Conservation (phyloP, 2,113 vertebrate species). For the Ciconia maguari region DNA sequence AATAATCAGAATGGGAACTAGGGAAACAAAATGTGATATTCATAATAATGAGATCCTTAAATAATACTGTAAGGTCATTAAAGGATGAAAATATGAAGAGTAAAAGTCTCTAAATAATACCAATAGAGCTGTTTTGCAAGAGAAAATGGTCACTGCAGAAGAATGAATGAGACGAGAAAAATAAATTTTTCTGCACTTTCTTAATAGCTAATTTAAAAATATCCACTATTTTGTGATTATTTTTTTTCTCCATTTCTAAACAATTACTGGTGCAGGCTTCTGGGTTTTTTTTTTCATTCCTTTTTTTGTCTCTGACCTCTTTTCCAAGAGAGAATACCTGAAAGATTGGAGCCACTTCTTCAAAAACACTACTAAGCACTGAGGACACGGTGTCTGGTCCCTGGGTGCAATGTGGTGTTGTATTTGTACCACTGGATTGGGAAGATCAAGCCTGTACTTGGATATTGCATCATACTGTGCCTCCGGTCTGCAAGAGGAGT, state of each 20-base stretch:
- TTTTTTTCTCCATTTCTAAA: background rate
- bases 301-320: background rate
- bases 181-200: background rate
- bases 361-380: background rate
- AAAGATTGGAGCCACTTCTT: background rate
- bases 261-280: background rate
- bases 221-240: background rate
- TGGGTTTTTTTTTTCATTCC: background rate
- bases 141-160: background rate
- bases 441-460: background rate
- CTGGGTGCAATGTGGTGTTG: fast-evolving
- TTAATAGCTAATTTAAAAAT: background rate
- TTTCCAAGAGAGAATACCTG: background rate
- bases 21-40: conserved; percentile 17
- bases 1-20: conserved; percentile 3
- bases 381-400: background rate
- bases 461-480: background rate
- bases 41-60: background rate
- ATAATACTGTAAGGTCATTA: background rate
- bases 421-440: background rate
- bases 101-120: background rate
- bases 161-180: background rate
- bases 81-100: background rate
- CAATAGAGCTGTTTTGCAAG: background rate
- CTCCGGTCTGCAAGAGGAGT: background rate